Conservation (phyloP, 2,797 vertebrate species). For the Takifugu rubripes region DNA sequence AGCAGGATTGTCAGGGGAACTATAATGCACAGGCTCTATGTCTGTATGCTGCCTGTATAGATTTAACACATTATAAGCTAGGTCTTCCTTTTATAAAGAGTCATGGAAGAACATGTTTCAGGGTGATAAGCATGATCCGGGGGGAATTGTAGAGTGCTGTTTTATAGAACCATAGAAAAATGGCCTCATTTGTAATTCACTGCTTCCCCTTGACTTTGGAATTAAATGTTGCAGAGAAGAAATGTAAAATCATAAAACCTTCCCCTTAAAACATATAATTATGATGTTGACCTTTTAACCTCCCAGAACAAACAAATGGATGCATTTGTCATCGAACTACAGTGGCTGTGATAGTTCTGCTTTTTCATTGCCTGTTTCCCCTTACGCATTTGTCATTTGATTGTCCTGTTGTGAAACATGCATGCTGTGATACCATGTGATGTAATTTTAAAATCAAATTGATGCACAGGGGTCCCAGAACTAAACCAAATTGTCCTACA, state of each 20-base stretch:
- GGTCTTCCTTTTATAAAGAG: constrained; percentile 15
- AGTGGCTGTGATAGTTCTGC: too few species aligned
- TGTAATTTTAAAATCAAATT: too few species aligned
- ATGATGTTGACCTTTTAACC: too few species aligned
- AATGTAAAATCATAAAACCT: neutral
- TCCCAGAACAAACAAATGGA: too few species aligned
- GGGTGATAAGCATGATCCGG: constrained; percentile 13
- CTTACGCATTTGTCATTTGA: neutral
- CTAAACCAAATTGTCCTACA: too few species aligned
- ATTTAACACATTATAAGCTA: constrained; percentile 11
- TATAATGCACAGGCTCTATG: constrained; percentile 24
- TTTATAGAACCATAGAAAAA: constrained; percentile 2
- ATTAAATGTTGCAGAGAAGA: constrained; percentile 2
- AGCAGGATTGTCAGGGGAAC: constrained; percentile 20
- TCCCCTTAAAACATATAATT: too few species aligned
- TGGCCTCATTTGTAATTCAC: constrained; percentile 4
- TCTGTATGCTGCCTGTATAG: neutral
- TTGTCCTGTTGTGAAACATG: too few species aligned
- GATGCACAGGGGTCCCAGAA: too few species aligned
- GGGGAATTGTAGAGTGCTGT: neutral
- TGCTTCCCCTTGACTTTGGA: constrained; percentile 11
- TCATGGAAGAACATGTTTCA: constrained; percentile 23
- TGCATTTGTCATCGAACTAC: too few species aligned
- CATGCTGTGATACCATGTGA: too few species aligned
- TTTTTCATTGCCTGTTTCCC: neutral